phyloP scores from a whole-genome alignment of 2,888 invertebrate genomes.

The Callyntrura guangdongensis region DNA sequence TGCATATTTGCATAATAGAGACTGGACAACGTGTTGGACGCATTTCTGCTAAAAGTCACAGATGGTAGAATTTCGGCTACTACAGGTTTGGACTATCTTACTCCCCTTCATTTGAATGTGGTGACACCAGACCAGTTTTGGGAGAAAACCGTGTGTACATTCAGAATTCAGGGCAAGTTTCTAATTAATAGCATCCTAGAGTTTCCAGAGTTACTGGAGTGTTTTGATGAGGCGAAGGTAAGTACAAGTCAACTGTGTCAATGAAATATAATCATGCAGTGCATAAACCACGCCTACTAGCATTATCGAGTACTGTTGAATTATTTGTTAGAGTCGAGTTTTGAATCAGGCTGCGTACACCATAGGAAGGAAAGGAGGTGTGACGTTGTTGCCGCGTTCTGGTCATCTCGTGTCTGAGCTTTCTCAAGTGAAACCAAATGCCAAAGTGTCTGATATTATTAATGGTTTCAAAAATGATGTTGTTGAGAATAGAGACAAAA shows the following conservation, averaged over 20 bases:
- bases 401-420: conserved; percentile 67
- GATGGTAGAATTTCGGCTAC: conserved; percentile 82
- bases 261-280: no score
- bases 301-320: no score
- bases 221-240: conserved; percentile 82
- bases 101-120: conserved; percentile 79
- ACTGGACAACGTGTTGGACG: conserved; percentile 80
- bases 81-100: conserved; percentile 81
- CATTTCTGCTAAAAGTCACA: conserved; percentile 82
- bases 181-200: conserved; percentile 82
- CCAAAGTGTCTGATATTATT: conserved; percentile 58
- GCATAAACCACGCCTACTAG: no score
- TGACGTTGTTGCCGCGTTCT: conserved; percentile 79
- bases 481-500: conserved; percentile 28
- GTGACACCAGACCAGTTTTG: conserved; percentile 80
- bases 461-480: conserved; percentile 59
- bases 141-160: conserved; percentile 82
- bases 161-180: conserved; percentile 83
- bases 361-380: conserved; percentile 71
- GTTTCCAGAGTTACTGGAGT: conserved; percentile 81
- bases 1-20: no score
- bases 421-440: conserved; percentile 32
- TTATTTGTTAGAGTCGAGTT: conserved; percentile 73
- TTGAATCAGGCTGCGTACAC: conserved; percentile 82
- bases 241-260: no score